phyloP scores from a whole-genome alignment of 2,113 vertebrate genomes.

The Leptocoma aspasia region DNA sequence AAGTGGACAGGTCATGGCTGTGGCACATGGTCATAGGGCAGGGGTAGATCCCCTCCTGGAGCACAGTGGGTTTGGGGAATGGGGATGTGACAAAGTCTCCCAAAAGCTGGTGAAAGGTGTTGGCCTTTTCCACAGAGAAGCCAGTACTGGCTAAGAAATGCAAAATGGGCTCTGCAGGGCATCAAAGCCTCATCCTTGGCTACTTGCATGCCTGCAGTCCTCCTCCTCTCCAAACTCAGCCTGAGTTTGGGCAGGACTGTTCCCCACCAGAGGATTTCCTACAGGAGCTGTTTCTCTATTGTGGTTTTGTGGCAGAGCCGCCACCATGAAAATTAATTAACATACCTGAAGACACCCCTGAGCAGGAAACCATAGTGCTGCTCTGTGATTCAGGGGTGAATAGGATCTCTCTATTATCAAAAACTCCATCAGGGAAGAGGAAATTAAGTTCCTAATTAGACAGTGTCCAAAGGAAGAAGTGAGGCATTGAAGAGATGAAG shows the following conservation, averaged over 20 bases:
- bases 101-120: not conserved
- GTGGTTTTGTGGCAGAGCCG: slow-evolving; percentile 21
- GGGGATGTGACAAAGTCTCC: not conserved
- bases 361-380: slow-evolving; percentile 62
- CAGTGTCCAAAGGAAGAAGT: slow-evolving; percentile 86
- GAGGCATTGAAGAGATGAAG: slow-evolving; percentile 79
- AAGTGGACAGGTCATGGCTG: fast-evolving
- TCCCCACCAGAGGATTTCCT: not conserved
- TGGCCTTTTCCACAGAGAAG: not conserved
- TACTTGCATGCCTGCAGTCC: not conserved
- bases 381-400: slow-evolving; percentile 69
- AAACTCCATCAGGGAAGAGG: slow-evolving; percentile 84
- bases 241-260: not conserved
- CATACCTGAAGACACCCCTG: slow-evolving; percentile 57
- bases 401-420: slow-evolving; percentile 74
- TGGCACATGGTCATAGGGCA: fast-evolving
- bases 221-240: not conserved
- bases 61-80: fast-evolving
- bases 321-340: slow-evolving; percentile 52
- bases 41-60: not conserved
- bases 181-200: not conserved
- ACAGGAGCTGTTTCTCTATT: not conserved
- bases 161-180: not conserved
- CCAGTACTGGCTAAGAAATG: not conserved
- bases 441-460: slow-evolving; percentile 93